Evolutionary conservation across 2,113 vertebrate genomes (phyloP), one percentile per base, ranked within the genome.

Genomic region (Cephalopholis sonnerati): DNA sequence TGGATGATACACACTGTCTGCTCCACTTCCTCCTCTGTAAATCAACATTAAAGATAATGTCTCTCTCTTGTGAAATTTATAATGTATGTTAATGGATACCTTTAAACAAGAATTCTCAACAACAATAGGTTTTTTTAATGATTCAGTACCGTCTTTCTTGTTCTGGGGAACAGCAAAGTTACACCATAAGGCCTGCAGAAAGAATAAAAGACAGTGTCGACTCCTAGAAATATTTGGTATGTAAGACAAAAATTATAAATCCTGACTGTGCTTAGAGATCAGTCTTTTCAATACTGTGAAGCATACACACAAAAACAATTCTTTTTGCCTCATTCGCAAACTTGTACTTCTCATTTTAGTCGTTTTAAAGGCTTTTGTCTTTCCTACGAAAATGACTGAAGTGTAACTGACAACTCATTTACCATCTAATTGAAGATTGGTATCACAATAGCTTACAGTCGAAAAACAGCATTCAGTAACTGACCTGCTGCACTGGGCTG

Each of bases 111-210:
- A 15, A 4, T 2, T 20, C 0, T 58, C n/a, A 7, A 9, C 9
- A 64, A 29, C 27, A 74, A 59, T 59, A 59, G 2, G 2, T n/a
- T 5, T 59, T 5, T 59, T 64, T 25, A 62, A 76, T 29, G 11
- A 74, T 61, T 76, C 29, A 93, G 91, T 93, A 98, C 98, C 95
- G 7, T 95, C 92, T 84, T 90, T 92, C 79, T 97, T 97, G 74
- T 96, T 95, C 69, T 94, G 95, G 75, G 96, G 96, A 90, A 97
- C 68, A 82, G 92, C 96, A 94, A 99, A 99, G 93, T 98, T 96
- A 70, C 98, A 99, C 98, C 98, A 99, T 46, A 99, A 93, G 46
- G 98, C 98, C 98, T 99, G 91, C 50, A 96, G 93, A 59, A 63
- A 92, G 72, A 86, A 81, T 84, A 72, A 79, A 7, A 48, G 13